phyloP scores from a whole-genome alignment of 2,888 invertebrate species.

The Erebia aethiops region DNA sequence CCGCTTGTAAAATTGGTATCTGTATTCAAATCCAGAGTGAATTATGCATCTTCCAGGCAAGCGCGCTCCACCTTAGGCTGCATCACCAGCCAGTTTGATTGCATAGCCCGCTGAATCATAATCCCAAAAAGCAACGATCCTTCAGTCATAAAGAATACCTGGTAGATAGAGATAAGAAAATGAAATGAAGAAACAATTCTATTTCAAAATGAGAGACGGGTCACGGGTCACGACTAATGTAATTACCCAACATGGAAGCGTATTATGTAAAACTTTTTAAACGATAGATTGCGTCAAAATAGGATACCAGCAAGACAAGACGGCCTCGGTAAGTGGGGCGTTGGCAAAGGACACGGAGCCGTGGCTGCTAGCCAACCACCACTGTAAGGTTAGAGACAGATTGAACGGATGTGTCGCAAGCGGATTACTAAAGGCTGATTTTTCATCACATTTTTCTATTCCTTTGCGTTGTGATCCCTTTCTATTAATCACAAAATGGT shows the following conservation, averaged over 20 bases:
- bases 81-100: too few species aligned
- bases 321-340: slow-evolving; percentile 25
- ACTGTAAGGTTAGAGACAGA: neutral
- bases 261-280: slow-evolving; percentile 14
- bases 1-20: too few species aligned
- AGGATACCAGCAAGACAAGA: slow-evolving; percentile 21
- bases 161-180: too few species aligned
- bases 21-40: too few species aligned
- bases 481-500: too few species aligned
- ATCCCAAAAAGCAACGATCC: too few species aligned
- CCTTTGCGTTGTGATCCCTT: too few species aligned
- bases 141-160: too few species aligned
- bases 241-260: neutral
- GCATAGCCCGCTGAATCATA: too few species aligned
- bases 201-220: neutral
- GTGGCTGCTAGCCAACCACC: slow-evolving; percentile 27
- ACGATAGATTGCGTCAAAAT: slow-evolving; percentile 23
- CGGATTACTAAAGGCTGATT: neutral
- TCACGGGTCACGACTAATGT: neutral
- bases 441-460: too few species aligned
- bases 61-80: too few species aligned
- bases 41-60: too few species aligned
- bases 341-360: slow-evolving; percentile 26
- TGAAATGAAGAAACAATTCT: neutral
- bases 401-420: neutral